Conservation (phyloP, 2,888 invertebrate genomes). For the Imbricaverruca yamaguchii region DNA sequence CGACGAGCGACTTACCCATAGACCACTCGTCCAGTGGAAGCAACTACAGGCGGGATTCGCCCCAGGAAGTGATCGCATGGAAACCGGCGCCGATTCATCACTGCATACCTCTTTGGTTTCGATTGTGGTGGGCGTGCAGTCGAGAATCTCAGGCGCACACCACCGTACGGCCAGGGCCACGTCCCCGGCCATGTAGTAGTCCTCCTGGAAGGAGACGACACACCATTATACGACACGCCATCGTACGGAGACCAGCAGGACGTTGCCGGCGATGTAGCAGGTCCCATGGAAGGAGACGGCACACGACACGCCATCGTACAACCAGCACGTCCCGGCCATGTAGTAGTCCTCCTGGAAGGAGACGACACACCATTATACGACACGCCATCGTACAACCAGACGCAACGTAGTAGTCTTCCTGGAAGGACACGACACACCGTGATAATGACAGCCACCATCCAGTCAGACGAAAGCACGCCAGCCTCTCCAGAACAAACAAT, state of each 20-base stretch:
- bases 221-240: background rate
- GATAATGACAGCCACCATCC: conserved; percentile 54
- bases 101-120: conserved; percentile 47
- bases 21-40: no score
- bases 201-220: conserved; percentile 42
- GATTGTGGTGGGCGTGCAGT: conserved; percentile 55
- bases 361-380: background rate
- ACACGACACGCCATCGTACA: conserved; percentile 56
- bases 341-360: conserved; percentile 53
- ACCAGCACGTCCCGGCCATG: conserved; percentile 55
- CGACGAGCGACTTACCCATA: no score
- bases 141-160: conserved; percentile 63
- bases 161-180: conserved; percentile 61
- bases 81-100: no score
- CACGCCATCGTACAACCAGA: conserved; percentile 35
- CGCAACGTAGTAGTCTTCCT: no score
- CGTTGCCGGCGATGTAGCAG: no score
- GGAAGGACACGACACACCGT: no score
- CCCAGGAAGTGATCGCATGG: no score
- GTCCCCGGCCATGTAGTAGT: conserved; percentile 57
- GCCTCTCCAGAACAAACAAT: no score
- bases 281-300: no score
- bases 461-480: conserved; percentile 44
- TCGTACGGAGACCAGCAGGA: background rate
- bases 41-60: no score